Percentiles rank a stretch among this genome's conserved stretches.
These are phyloP conservation scores for Trigoniulus corallinus DNA, from an alignment of 1,140 invertebrate genomes.

Conservation along the genomic window DNA sequence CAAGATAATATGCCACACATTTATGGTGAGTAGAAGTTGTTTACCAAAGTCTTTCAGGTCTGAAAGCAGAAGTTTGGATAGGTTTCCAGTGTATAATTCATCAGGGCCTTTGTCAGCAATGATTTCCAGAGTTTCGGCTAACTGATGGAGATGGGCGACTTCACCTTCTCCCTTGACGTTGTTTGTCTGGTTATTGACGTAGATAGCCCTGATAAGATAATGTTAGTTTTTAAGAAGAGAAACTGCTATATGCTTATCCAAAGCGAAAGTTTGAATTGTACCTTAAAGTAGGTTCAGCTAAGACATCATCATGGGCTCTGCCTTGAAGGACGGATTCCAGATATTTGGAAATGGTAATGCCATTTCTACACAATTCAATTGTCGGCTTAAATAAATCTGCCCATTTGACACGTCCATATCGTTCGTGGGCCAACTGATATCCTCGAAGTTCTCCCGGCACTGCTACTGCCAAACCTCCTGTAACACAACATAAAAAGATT, in stretches of 20 bases:
- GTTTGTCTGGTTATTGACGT: background rate
- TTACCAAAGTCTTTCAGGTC: constrained; percentile 1
- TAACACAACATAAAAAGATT: background rate
- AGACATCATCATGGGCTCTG: constrained; percentile 1
- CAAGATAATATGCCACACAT: background rate
- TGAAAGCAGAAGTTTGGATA: background rate
- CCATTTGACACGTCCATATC: constrained; percentile 26
- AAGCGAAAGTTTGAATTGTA: constrained; percentile 5
- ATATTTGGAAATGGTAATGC: constrained; percentile 13
- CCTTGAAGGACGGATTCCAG: constrained; percentile 8
- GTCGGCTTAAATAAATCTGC: constrained; percentile 19
- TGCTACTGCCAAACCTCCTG: constrained; percentile 17
- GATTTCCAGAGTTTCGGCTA: constrained; percentile 24
- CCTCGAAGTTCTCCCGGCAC: constrained; percentile 28
- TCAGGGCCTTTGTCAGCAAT: constrained; percentile 20
- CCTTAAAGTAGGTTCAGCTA: constrained; percentile 7
- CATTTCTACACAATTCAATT: constrained; percentile 14
- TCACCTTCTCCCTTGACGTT: background rate
- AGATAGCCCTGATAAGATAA: background rate
- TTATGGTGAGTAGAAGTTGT: background rate
- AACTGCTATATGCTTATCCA: no score
- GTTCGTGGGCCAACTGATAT: constrained; percentile 20
- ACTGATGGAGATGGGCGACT: constrained; percentile 7
- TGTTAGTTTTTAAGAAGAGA: no score
- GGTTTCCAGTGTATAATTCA: constrained; percentile 10